Percentiles rank a stretch among this genome's conserved stretches.
Evolutionary conservation across 2,888 invertebrate genomes (phyloP).

Genomic region (Meliscaeva auricollis): DNA sequence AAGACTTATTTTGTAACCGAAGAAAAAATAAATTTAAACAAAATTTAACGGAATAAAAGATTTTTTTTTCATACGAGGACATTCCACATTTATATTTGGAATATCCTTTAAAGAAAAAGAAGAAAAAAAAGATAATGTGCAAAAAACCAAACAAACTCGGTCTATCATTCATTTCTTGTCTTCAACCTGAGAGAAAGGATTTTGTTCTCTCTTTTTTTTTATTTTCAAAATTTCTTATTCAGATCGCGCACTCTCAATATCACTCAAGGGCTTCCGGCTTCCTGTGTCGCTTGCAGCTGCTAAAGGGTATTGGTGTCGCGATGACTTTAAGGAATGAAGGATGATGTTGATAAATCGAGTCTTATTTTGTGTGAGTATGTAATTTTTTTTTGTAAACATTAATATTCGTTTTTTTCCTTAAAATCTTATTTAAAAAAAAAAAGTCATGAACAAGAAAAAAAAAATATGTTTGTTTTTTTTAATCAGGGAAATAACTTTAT

Average conservation of each 20-base stretch:
- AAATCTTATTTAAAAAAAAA: background rate
- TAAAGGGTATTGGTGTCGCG: constrained; percentile 1
- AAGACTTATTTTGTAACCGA: constrained; percentile 58
- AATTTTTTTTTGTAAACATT: constrained; percentile 12
- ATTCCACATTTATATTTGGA: constrained; percentile 27
- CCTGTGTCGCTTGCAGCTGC: background rate
- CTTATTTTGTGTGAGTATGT: constrained; percentile 59
- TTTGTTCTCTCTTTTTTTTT: background rate
- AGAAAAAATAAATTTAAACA: constrained; percentile 34
- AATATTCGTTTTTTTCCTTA: constrained; percentile 49
- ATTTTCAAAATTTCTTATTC: constrained; percentile 8
- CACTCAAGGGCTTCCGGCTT: background rate
- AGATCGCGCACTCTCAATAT: constrained; percentile 5
- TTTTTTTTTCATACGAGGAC: constrained; percentile 42
- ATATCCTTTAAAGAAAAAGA: constrained; percentile 32
- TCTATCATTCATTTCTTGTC: constrained; percentile 63
- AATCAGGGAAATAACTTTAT: constrained; percentile 51
- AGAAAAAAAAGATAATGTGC: constrained; percentile 31
- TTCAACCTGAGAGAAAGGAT: background rate
- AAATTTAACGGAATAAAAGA: constrained; percentile 68
- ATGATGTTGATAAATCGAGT: constrained; percentile 43
- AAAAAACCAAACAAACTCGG: constrained; percentile 70
- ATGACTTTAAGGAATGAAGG: background rate
- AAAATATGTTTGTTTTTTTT: background rate
- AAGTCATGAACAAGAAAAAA: constrained; percentile 66